These are phyloP conservation scores for Zootermopsis nevadensis DNA, from an alignment of 2,888 invertebrate genomes.

Conservation along the genomic window DNA sequence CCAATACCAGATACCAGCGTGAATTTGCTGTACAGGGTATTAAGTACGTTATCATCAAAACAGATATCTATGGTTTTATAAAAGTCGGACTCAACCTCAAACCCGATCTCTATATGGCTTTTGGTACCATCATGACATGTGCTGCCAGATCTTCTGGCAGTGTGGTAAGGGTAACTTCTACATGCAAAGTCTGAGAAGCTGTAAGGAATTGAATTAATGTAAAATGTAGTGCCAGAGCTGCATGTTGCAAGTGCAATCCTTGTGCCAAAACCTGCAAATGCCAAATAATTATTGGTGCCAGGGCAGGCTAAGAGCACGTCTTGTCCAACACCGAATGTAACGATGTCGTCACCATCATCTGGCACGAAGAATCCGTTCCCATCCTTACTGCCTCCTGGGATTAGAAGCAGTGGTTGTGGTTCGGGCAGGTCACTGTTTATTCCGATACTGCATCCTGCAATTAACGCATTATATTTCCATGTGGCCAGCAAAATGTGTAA, in stretches of 20 bases:
- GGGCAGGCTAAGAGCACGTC: conserved; percentile 43
- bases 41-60: conserved; percentile 66
- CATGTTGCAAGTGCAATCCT: conserved; percentile 40
- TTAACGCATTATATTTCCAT: background rate
- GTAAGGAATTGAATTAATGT: conserved; percentile 49
- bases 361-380: conserved; percentile 47
- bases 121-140: conserved; percentile 65
- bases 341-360: conserved; percentile 4
- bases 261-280: background rate
- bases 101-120: conserved; percentile 67
- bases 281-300: conserved; percentile 41
- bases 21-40: conserved; percentile 68
- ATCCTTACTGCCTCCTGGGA: conserved; percentile 33
- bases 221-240: conserved; percentile 42
- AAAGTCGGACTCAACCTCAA: conserved; percentile 64
- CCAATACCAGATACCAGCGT: conserved; percentile 65
- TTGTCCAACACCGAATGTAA: conserved; percentile 36
- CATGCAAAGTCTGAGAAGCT: conserved; percentile 64
- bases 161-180: conserved; percentile 61
- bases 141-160: conserved; percentile 62
- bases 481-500: background rate
- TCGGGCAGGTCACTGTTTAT: conserved; percentile 49
- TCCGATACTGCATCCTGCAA: conserved; percentile 46
- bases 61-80: conserved; percentile 67
- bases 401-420: conserved; percentile 50